Conservation (phyloP, 1,140 invertebrate genomes). For the Glomeris maerens region DNA sequence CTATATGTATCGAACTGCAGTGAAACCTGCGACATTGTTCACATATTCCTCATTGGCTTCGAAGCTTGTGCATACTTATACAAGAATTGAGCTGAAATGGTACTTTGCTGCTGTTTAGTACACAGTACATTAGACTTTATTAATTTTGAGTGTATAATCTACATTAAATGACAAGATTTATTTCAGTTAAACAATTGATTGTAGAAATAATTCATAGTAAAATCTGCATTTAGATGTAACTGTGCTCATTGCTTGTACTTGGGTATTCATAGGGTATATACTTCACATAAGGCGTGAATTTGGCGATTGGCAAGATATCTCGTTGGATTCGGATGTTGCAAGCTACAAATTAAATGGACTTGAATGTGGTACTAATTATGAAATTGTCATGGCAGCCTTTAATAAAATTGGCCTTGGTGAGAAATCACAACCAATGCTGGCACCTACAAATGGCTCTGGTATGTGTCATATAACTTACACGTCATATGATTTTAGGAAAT, state of each 20-base stretch:
- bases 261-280: constrained; percentile 43
- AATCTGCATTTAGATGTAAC: constrained; percentile 2
- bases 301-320: constrained; percentile 41
- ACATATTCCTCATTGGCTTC: too few species aligned
- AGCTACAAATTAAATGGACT: constrained; percentile 56
- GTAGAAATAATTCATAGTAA: too few species aligned
- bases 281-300: constrained; percentile 84
- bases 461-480: constrained; percentile 11
- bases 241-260: not conserved
- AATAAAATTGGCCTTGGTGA: constrained; percentile 82
- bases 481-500: not conserved
- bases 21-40: too few species aligned
- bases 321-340: not conserved
- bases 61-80: too few species aligned
- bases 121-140: too few species aligned
- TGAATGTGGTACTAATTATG: constrained; percentile 79
- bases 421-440: constrained; percentile 68
- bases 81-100: too few species aligned
- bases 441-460: constrained; percentile 66
- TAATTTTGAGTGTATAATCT: too few species aligned
- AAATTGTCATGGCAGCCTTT: constrained; percentile 77
- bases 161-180: too few species aligned
- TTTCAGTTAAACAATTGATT: too few species aligned
- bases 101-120: too few species aligned
- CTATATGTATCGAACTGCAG: too few species aligned